Base-by-base conservation (phyloP, 2,113 vertebrate genomes). In the Sinosuthora webbiana region DNA sequence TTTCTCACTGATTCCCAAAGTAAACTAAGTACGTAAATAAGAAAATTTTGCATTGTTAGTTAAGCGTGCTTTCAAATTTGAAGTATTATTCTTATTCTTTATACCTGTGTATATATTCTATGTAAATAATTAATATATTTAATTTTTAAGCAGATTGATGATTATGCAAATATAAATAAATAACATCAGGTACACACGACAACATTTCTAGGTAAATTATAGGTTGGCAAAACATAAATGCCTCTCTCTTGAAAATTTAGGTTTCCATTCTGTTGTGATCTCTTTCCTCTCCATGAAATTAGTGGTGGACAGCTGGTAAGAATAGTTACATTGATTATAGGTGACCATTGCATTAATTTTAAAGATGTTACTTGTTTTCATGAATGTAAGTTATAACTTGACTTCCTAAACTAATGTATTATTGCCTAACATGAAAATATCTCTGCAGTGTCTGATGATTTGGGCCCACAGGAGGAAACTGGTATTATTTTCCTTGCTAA, bases 191-290 rank as follows among this genome's bases (percentile, higher is more conserved):
- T 67, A 19, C 15, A 93, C 7, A 71, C 37, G 93, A 71, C 56
- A 95, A 63, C n/a, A 76, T 37, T 90, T 83, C 49, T 68, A 86
- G 19, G 39, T 56, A 96, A 97, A 94, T 96, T 94, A 95, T 30
- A 92, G 63, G 49, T 67, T 91, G 7, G 25, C 4, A 91, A 88
- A 84, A 49, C 50, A 87, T 74, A 94, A 96, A 87, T 75, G 93
- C 21, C 22, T 89, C 9, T 90, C 13, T 15, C 50, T 53, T 92
- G 41, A 95, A 92, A 91, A 87, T 59, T 24, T 64, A 89, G 55
- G 35, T 91, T 39, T 82, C 56, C 30, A 91, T 77, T 53, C n/a
- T 68, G 8, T 65, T 93, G 74, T 77, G 11, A 10, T 24, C 9
- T 80, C 85, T 89, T 42, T 91, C 13, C 7, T 87, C 19, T 57